Evolutionary conservation across 2,113 vertebrate species (phyloP).

Genomic region (Corydoras sp.): DNA sequence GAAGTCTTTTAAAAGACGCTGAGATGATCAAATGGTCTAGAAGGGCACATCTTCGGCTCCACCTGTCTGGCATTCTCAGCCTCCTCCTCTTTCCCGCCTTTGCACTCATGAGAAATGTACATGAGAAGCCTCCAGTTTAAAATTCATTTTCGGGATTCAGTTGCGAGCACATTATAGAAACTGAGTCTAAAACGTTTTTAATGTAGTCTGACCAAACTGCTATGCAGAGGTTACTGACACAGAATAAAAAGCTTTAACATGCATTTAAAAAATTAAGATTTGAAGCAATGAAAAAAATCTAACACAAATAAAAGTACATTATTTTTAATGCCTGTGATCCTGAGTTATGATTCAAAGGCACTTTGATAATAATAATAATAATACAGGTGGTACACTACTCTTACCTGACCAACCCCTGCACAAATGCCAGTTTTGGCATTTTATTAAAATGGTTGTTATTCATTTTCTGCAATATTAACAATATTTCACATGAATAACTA

Average conservation of each 20-base stretch:
- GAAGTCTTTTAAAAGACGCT: constrained; percentile 19
- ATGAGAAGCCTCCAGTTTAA: constrained; percentile 5
- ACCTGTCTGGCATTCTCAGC: constrained; percentile 15
- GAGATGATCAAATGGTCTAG: constrained; percentile 14
- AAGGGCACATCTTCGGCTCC: constrained; percentile 6
- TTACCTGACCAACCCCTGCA: no score
- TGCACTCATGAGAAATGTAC: constrained; percentile 12
- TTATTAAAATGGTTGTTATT: no score
- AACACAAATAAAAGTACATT: no score
- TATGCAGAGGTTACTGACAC: constrained; percentile 7
- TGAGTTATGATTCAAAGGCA: not conserved
- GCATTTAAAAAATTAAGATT: no score
- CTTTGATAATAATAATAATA: not conserved
- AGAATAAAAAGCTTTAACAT: not conserved
- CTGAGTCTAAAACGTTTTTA: constrained; percentile 1
- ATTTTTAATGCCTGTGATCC: no score
- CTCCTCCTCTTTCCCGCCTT: constrained; percentile 13
- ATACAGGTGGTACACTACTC: no score
- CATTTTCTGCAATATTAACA: no score
- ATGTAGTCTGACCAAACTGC: not conserved
- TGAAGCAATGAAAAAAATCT: no score
- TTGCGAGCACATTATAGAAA: constrained; percentile 6
- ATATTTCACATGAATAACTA: no score
- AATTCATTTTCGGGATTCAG: constrained; percentile 30
- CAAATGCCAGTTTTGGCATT: no score